Conservation (phyloP, 2,797 vertebrate genomes). For the Acipenser transmontanus region DNA sequence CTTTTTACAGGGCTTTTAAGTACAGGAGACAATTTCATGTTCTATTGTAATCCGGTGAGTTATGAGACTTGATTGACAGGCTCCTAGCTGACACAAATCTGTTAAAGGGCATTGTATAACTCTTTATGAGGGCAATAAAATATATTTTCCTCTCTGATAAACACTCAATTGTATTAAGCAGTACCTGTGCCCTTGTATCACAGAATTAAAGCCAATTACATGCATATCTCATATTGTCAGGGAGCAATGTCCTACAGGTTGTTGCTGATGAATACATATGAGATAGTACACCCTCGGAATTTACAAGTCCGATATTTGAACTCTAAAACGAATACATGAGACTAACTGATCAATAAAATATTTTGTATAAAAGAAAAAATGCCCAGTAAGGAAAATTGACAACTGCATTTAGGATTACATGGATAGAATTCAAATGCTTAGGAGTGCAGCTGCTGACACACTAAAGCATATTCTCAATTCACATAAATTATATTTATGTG, state of each 20-base stretch:
- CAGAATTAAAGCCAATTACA: constrained; percentile 5
- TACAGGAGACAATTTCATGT: constrained; percentile 37
- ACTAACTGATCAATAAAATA: neutral
- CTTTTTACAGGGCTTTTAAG: neutral
- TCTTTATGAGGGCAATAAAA: constrained; percentile 26
- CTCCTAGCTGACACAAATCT: constrained; percentile 42
- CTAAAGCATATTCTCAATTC: too few relatives aligned
- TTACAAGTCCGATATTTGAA: constrained; percentile 5
- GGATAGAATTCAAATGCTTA: too few relatives aligned
- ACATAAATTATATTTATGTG: too few relatives aligned
- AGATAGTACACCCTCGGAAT: neutral
- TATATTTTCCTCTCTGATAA: constrained; percentile 37
- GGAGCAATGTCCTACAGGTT: constrained; percentile 41
- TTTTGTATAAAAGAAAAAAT: neutral
- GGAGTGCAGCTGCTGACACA: too few relatives aligned
- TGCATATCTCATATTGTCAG: constrained; percentile 22
- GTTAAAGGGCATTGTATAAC: constrained; percentile 13
- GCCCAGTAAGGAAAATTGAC: too few relatives aligned
- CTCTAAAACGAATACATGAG: neutral
- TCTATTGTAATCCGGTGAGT: constrained; percentile 31
- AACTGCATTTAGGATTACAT: too few relatives aligned
- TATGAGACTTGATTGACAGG: constrained; percentile 45
- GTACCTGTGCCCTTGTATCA: neutral
- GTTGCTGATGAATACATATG: constrained; percentile 4
- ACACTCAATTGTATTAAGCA: neutral